Evolutionary conservation across 2,888 invertebrate genomes (phyloP).

Genomic region (Nomada goodeniana): DNA sequence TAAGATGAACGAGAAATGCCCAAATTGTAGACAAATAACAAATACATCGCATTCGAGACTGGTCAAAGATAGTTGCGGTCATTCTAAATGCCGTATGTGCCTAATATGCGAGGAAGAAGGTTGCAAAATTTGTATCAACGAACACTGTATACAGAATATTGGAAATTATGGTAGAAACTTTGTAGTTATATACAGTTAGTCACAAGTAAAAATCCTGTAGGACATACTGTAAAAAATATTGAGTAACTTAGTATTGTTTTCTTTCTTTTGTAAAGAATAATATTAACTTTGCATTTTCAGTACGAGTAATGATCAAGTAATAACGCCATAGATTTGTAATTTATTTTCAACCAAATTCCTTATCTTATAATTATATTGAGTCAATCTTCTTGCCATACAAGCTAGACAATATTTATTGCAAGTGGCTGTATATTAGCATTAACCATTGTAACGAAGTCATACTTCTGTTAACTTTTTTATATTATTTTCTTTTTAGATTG

Average conservation of each 20-base stretch:
- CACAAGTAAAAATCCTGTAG: too few relatives aligned
- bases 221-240: too few relatives aligned
- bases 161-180: conserved; percentile 62
- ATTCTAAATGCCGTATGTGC: conserved; percentile 90
- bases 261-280: too few relatives aligned
- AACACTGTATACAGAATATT: conserved; percentile 50
- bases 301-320: too few relatives aligned
- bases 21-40: conserved; percentile 87
- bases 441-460: background rate
- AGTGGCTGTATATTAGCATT: background rate
- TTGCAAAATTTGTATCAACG: conserved; percentile 86
- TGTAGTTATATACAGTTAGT: background rate
- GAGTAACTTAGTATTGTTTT: too few relatives aligned
- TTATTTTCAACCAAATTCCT: too few relatives aligned
- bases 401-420: too few relatives aligned
- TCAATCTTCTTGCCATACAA: too few relatives aligned
- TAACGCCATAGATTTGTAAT: too few relatives aligned
- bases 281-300: too few relatives aligned
- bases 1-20: conserved; percentile 84
- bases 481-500: conserved; percentile 39
- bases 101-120: conserved; percentile 88
- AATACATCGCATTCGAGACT: conserved; percentile 87
- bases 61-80: conserved; percentile 91
- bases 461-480: conserved; percentile 6
- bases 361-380: too few relatives aligned